phyloP scores from a whole-genome alignment of 2,113 vertebrate species.

The Ciconia stormi region DNA sequence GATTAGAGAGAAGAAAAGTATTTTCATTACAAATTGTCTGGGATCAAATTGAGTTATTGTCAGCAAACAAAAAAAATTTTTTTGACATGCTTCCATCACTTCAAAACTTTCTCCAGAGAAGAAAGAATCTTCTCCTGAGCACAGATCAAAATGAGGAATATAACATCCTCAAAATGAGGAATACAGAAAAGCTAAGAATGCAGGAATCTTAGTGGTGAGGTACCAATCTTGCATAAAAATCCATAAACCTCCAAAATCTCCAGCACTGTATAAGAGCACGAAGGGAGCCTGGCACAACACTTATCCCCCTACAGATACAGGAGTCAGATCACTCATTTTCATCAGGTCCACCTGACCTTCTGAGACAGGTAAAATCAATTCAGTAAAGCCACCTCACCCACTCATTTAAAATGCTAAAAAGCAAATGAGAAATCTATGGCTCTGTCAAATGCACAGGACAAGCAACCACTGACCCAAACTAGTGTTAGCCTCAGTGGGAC shows the following conservation, averaged over 20 bases:
- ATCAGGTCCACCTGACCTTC: background rate
- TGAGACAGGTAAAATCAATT: background rate
- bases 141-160: background rate
- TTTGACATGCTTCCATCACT: background rate
- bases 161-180: background rate
- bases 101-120: background rate
- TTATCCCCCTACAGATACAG: background rate
- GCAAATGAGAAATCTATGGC: background rate
- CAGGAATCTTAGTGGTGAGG: background rate
- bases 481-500: background rate
- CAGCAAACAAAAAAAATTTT: background rate
- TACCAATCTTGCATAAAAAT: background rate
- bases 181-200: background rate
- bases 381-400: background rate
- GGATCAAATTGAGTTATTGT: background rate
- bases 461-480: background rate
- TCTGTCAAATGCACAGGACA: background rate
- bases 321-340: background rate
- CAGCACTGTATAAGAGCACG: background rate
- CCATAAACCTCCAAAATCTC: background rate
- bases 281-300: background rate
- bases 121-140: background rate
- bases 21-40: constrained; percentile 2
- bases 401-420: background rate
- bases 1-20: constrained; percentile 4